These are phyloP conservation scores for Leptocoma aspasia DNA, from an alignment of 2,113 vertebrate species.

Conservation along the genomic window DNA sequence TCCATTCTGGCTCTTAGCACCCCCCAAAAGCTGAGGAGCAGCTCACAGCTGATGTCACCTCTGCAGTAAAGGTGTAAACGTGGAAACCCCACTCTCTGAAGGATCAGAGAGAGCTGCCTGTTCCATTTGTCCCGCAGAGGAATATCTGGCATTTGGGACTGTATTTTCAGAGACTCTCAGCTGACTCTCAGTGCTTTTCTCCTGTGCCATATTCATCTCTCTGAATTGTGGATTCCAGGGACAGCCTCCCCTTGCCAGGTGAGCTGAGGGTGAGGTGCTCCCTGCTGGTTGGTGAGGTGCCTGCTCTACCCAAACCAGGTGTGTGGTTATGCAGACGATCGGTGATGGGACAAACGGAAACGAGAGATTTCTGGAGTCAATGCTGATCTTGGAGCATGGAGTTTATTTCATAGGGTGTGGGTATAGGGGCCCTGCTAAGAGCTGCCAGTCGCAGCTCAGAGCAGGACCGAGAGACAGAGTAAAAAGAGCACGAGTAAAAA, in stretches of 20 bases:
- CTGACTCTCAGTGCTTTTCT: not conserved
- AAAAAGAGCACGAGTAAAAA: no score
- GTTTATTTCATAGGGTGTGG: no score
- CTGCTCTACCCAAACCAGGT: not conserved
- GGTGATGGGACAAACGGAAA: no score
- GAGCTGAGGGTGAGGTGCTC: not conserved
- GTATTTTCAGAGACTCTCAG: not conserved
- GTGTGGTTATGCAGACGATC: no score
- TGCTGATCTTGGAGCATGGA: no score
- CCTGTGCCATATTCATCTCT: rapidly evolving
- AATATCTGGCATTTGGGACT: not conserved
- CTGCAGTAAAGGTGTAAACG: rapidly evolving
- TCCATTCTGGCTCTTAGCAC: not conserved
- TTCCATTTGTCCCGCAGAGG: not conserved
- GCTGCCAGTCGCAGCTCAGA: no score
- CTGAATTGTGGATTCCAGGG: not conserved
- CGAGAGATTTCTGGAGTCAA: no score
- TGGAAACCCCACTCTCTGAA: not conserved
- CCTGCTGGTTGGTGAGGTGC: rapidly evolving
- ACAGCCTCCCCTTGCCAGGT: not conserved
- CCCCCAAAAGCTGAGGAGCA: not conserved
- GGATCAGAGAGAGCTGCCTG: not conserved
- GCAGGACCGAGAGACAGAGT: no score
- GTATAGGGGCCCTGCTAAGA: no score
- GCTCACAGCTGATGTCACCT: not conserved